Evolutionary conservation across 2,797 vertebrate genomes (phyloP).

Genomic region (Silurus lanzhouensis): DNA sequence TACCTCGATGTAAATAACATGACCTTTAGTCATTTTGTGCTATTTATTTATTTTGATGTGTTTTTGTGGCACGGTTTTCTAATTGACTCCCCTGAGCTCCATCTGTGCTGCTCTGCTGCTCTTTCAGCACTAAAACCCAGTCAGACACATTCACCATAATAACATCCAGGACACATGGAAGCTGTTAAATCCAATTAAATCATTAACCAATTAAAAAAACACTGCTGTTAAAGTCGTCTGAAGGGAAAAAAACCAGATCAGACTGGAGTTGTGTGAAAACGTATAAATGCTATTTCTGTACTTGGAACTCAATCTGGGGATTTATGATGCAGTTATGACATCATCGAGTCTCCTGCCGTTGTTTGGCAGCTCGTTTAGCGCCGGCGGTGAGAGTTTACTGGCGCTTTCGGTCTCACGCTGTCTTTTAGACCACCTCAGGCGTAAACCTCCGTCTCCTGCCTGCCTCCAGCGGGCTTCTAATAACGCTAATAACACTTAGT

Average conservation of each 20-base stretch:
- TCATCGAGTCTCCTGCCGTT: constrained; percentile 61
- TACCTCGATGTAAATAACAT: neutral
- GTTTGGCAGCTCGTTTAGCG: constrained; percentile 53
- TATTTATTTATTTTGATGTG: neutral
- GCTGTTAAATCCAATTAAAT: neutral
- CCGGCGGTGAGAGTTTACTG: constrained; percentile 10
- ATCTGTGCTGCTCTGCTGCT: neutral
- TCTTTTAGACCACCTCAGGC: constrained; percentile 36
- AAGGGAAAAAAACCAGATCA: neutral
- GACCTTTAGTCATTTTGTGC: neutral
- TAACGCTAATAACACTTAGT: neutral
- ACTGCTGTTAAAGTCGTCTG: constrained; percentile 1
- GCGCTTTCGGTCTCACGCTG: constrained; percentile 30
- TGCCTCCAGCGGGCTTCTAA: constrained; percentile 48
- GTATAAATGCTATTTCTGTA: neutral
- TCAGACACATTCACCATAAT: neutral
- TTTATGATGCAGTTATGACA: constrained; percentile 47
- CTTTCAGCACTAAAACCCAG: neutral
- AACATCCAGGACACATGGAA: neutral
- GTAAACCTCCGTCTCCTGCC: constrained; percentile 31
- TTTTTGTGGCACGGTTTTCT: neutral
- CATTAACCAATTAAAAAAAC: neutral
- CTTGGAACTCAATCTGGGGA: neutral
- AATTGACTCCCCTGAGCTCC: neutral
- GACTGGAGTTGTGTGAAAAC: neutral